Evolutionary conservation across 2,797 vertebrate species (phyloP), one percentile per base, ranked within the genome.

Genomic region (Lycodopsis pacificus): DNA sequence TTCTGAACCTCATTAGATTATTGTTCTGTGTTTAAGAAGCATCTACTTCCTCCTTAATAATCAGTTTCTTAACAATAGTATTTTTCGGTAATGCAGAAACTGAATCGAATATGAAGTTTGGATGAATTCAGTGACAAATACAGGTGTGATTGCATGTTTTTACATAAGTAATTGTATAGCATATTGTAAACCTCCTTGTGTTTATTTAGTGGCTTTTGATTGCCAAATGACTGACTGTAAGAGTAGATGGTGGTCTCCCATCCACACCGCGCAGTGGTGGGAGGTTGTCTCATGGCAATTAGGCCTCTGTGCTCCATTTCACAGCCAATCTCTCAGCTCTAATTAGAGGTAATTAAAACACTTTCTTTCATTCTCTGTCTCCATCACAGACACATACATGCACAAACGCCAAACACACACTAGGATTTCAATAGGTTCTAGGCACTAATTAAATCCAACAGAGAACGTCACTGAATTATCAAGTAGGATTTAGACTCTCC

Each of bases 301-400:
- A 90, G 73, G 53, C 81, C 71, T 77, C 68, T 65, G 82, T 73
- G 66, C 84, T 87, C 64, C 74, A 81, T 80, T 88, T 91, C 85
- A 81, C 74, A 87, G 70, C 81, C 75, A 59, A 81, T 84, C 79
- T 76, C 86, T 87, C 15, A 5, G 86, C 80, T 86, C 65, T 90
- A 83, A 91, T 92, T 90, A 91, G 65, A 86, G 72, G 83, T 87
- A 79, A 91, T 90, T 92, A 89, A 88, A 87, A 81, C 68, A 70
- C 84, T 65, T 74, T 72, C 58, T 76, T 78, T 79, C 63, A 51
- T 67, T 75, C 65, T 54, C 64, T 34, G 71, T 7, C 56, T 49
- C 49, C 48, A 62, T 69, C 51, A 58, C 68, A 77, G 27, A 63
- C 54, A 58, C 40, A 79, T 61, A 58, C 19, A 14, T 25, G 64